Base-by-base conservation (phyloP, 92 coral and sea anemone genomes). In the Porites rus region DNA sequence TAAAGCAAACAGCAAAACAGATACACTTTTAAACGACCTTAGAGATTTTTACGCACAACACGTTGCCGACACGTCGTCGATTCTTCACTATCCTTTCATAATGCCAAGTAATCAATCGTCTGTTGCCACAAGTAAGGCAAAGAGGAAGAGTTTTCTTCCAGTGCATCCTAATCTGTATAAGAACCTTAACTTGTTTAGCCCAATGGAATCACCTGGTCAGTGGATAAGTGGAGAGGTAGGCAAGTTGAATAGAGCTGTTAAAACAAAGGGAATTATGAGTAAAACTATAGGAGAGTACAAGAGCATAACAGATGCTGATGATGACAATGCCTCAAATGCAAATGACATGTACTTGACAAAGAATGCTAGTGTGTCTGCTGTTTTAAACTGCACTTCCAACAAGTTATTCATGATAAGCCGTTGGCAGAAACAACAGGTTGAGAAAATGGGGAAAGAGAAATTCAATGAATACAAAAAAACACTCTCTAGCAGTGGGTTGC, bases 391-490 rank as follows among this genome's bases (percentile, higher is more conserved):
- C 62, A 93, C 95, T 22, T 89, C 94, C 65, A 91, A 86, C 74
- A 96, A 86, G 78, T 81, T 94, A 12, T 94, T 89, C 77, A 87
- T 94, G 83, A 90, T 97, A 3, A 90, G 89, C 67, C 87, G 75
- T 64, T 97, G 99, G 99, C 94, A 92, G 79, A 94, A 97, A 65
- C 87, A 92, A 78, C 96, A 93, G 85, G 92, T 92, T 46, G 96
- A 93, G 83, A 62, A 88, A 50, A 75, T 95, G 87, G 99, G 99
- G 18, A 90, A 97, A 54, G 95, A 93, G 76, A 86, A 76, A 6
- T 97, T 95, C 74, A 88, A 67, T 63, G 82, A 93, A 43, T 88
- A 94, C 84, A 90, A 81, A 72, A 88, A 91, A 24, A 69, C 89
- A 77, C 76, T 91, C 65, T 86, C 87, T 21, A 87, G 74, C 67